Evolutionary conservation across 2,797 vertebrate genomes (phyloP).

Genomic region (Ctenopoma multispine): DNA sequence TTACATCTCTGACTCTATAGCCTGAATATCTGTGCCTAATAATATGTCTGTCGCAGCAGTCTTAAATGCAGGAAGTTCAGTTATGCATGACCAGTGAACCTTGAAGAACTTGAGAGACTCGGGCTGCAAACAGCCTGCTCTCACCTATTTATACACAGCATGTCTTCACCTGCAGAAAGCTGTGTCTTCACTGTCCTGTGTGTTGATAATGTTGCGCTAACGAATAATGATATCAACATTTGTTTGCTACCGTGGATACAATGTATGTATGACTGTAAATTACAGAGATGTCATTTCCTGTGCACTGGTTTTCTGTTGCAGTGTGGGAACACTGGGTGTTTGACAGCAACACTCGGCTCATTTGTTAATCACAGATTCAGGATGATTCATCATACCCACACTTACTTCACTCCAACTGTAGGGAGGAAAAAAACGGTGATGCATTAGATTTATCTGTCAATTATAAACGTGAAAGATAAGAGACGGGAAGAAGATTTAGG

Average conservation of each 20-base stretch:
- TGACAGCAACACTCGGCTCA: constrained; percentile 56
- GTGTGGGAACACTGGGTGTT: constrained; percentile 57
- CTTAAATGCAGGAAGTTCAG: constrained; percentile 71
- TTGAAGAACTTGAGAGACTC: constrained; percentile 54
- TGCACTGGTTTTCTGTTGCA: constrained; percentile 32
- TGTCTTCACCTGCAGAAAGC: constrained; percentile 21
- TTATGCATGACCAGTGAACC: constrained; percentile 64
- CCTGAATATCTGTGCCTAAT: too few relatives aligned
- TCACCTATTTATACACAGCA: constrained; percentile 41
- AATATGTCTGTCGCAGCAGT: constrained; percentile 59
- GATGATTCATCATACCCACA: constrained; percentile 69
- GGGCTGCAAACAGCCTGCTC: constrained; percentile 25
- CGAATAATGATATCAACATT: background rate
- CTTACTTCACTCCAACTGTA: constrained; percentile 61
- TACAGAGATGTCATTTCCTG: constrained; percentile 20
- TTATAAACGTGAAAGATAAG: constrained; percentile 10
- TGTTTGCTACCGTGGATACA: background rate
- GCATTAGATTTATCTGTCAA: background rate
- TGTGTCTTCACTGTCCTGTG: background rate
- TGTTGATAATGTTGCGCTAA: background rate
- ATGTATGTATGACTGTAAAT: background rate
- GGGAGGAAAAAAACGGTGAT: constrained; percentile 34
- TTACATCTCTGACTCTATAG: constrained; percentile 1
- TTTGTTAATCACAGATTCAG: constrained; percentile 64
- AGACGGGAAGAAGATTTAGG: constrained; percentile 7